A percentile compares a stretch with the other conserved stretches of the same genome.
phyloP scores from a whole-genome alignment of 2,797 vertebrate genomes.

The Lycodopsis pacificus region DNA sequence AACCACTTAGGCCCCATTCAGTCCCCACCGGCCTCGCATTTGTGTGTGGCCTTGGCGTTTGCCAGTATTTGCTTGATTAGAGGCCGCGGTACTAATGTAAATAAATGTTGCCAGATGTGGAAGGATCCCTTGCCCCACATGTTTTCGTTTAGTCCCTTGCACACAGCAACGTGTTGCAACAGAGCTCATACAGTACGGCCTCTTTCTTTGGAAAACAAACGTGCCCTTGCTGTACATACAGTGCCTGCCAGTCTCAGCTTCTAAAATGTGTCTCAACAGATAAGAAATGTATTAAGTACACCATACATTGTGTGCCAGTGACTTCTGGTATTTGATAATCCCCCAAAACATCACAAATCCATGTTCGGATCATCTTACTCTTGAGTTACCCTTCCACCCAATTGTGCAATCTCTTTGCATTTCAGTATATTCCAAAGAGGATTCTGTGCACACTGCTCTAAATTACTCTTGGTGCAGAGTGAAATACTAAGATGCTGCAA shows the following conservation, averaged over 20 bases:
- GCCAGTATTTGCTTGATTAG: conserved; percentile 75
- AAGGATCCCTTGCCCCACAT: conserved; percentile 48
- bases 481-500: conserved; percentile 39
- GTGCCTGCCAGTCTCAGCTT: background rate
- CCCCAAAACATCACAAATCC: conserved; percentile 42
- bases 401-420: conserved; percentile 71
- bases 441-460: conserved; percentile 48
- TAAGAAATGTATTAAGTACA: conserved; percentile 26
- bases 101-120: conserved; percentile 81
- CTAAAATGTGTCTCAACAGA: background rate
- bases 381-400: conserved; percentile 50
- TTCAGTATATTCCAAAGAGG: conserved; percentile 51
- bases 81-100: conserved; percentile 63
- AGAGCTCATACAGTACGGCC: background rate
- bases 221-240: background rate
- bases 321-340: conserved; percentile 25
- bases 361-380: conserved; percentile 45
- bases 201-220: conserved; percentile 5
- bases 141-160: conserved; percentile 54
- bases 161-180: background rate
- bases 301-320: conserved; percentile 26
- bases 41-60: conserved; percentile 59
- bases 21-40: conserved; percentile 29
- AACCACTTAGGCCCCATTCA: conserved; percentile 15
- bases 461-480: conserved; percentile 49